A percentile compares a stretch with the other conserved stretches of the same genome.
Conservation (phyloP, 1,140 invertebrate genomes). For the Drosophila seguyi region DNA sequence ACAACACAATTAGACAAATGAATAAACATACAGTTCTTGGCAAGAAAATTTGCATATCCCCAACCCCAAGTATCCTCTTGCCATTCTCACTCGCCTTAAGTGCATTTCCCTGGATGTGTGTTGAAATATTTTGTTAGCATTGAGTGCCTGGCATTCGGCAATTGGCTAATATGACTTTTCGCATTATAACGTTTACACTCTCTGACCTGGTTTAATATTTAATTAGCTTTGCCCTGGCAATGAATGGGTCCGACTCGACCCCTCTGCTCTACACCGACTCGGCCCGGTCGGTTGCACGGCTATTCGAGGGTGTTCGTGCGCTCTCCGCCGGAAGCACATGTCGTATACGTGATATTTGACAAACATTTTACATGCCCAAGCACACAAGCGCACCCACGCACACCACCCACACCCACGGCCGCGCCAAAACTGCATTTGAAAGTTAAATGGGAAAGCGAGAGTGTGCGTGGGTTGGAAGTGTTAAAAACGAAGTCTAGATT, state of each 20-base stretch:
- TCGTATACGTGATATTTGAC: slow-evolving; percentile 80
- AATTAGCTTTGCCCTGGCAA: slow-evolving; percentile 58
- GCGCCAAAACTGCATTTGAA: slow-evolving; percentile 57
- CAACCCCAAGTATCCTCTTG: not conserved
- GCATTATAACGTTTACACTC: slow-evolving; percentile 53
- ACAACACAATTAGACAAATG: slow-evolving; percentile 78
- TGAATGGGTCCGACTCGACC: slow-evolving; percentile 28
- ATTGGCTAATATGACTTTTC: slow-evolving; percentile 58
- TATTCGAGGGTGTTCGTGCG: slow-evolving; percentile 54
- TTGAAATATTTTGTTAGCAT: slow-evolving; percentile 36
- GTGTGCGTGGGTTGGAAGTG: not conserved
- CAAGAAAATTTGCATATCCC: slow-evolving; percentile 40
- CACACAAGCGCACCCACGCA: slow-evolving; percentile 30
- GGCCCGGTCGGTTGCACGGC: slow-evolving; percentile 22
- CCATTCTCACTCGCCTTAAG: slow-evolving; percentile 16
- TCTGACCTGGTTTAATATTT: slow-evolving; percentile 76
- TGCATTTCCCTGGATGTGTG: slow-evolving; percentile 30
- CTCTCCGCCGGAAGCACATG: slow-evolving; percentile 60
- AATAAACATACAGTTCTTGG: slow-evolving; percentile 58
- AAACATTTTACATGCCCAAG: slow-evolving; percentile 60
- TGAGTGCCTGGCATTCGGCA: slow-evolving; percentile 26
- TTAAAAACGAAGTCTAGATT: not conserved
- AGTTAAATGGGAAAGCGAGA: slow-evolving; percentile 20
- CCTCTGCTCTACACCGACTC: not conserved
- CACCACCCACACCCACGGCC: slow-evolving; percentile 3